These are phyloP conservation scores for Cactoblastis cactorum DNA, from an alignment of 2,888 invertebrate species.

Conservation along the genomic window DNA sequence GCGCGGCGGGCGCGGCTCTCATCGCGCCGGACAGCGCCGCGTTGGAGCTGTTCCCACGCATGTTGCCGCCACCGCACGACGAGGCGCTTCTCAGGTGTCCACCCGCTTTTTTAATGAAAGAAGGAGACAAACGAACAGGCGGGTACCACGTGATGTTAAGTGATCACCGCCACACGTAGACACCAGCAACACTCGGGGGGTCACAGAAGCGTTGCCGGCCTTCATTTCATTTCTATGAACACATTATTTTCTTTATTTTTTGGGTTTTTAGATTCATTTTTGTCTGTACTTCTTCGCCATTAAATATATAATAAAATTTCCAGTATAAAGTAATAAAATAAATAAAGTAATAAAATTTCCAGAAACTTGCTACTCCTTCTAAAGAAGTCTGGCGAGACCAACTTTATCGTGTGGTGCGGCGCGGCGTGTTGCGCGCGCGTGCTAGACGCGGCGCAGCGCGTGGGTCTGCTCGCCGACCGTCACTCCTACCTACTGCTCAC, in stretches of 20 bases:
- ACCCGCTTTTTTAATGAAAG: too few species aligned
- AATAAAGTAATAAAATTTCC: slow-evolving; percentile 1
- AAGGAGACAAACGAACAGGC: too few species aligned
- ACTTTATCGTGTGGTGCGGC: slow-evolving; percentile 56
- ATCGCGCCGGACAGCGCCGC: slow-evolving; percentile 33
- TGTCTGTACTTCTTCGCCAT: too few species aligned
- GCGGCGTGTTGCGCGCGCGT: slow-evolving; percentile 52
- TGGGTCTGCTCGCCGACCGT: slow-evolving; percentile 55
- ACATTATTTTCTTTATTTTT: too few species aligned
- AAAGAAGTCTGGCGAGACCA: slow-evolving; percentile 50
- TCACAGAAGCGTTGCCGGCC: too few species aligned
- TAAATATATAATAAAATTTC: too few species aligned
- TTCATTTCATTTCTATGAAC: too few species aligned
- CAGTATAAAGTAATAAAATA: too few species aligned
- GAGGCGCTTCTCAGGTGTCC: slow-evolving; percentile 48
- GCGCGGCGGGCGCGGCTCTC: slow-evolving; percentile 37
- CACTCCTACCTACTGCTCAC: slow-evolving; percentile 56
- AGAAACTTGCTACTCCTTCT: slow-evolving; percentile 56
- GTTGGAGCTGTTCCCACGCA: slow-evolving; percentile 45
- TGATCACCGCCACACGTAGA: too few species aligned
- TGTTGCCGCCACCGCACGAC: slow-evolving; percentile 51
- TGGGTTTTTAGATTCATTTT: too few species aligned
- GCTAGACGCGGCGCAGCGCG: slow-evolving; percentile 65
- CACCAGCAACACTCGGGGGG: too few species aligned
- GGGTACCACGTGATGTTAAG: too few species aligned